Base-by-base conservation (phyloP, 2,113 vertebrate species). In the Cochlearius cochlearius region DNA sequence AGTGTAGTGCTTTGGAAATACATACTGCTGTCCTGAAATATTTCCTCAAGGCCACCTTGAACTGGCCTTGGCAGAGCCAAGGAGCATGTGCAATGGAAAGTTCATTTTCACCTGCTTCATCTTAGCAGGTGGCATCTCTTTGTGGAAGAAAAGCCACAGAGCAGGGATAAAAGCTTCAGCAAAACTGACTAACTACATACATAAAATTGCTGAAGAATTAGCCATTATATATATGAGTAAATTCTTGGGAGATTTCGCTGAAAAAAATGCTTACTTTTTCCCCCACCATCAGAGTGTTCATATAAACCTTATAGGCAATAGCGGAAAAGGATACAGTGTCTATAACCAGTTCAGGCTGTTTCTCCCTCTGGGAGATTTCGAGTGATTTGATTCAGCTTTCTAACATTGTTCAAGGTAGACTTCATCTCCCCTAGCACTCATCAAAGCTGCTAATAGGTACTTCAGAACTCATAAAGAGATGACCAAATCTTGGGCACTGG, bases 391-490 rank as follows among this genome's bases (percentile, higher is more conserved):
- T 98, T 98, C 98, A 97, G 98, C 96, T 81, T 88, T 97, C 98
- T 98, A 98, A 98, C 97, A 75, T 98, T 98, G 98, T 98, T 98
- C 98, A 91, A 98, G 98, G 96, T 98, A 97, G 98, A 97, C 98
- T 98, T 98, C 97, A 98, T 98, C 98, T 98, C 98, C 98, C 98
- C 97, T 88, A 98, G 98, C 97, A 97, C 98, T 98, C 98, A 98
- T 98, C 98, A 98, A 97, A 97, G 96, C 98, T 98, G 97, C 98
- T 98, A 98, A 98, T 98, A 98, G 98, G 98, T 98, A 98, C 98
- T 98, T 98, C 98, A 98, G 98, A 98, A 97, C 98, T 98, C 98
- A 98, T 98, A 98, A 98, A 98, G 98, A 97, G 98, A 98, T 98
- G 98, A 98, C 98, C 98, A 98, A 97, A 98, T 97, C 98, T 97